Percentiles rank a stretch among this genome's conserved stretches.
Conservation (phyloP, 2,797 vertebrate genomes). For the Eulemur coronatus region DNA sequence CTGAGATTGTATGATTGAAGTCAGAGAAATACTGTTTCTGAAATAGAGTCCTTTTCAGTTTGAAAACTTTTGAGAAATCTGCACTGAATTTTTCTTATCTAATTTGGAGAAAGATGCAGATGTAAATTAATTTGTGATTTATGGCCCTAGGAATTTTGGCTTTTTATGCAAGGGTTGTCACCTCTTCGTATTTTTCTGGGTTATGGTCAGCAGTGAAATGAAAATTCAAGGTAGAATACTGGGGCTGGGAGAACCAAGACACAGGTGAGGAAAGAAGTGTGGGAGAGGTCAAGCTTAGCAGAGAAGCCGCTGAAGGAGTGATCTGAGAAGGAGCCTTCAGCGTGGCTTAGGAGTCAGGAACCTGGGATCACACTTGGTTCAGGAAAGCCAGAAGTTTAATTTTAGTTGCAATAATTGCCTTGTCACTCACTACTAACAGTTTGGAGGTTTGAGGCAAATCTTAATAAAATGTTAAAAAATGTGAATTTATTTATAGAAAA, state of each 20-base stretch:
- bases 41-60: constrained; percentile 16
- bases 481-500: constrained; percentile 30
- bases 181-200: constrained; percentile 16
- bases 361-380: background rate
- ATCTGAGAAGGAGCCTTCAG: background rate
- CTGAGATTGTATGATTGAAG: background rate
- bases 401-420: background rate
- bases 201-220: background rate
- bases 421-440: background rate
- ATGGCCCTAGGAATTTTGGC: background rate
- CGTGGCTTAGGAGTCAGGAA: background rate
- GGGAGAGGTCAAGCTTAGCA: background rate
- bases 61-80: constrained; percentile 22
- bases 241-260: background rate
- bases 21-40: constrained; percentile 18
- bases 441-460: background rate
- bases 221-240: constrained; percentile 13
- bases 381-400: background rate
- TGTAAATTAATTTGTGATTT: constrained; percentile 28
- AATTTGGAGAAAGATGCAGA: constrained; percentile 27
- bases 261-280: background rate
- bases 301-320: background rate
- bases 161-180: constrained; percentile 33
- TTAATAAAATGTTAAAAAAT: constrained; percentile 21
- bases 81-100: constrained; percentile 36